These are phyloP conservation scores for Molossus alvarezi DNA, from an alignment of 2,797 vertebrate species.

Conservation along the genomic window DNA sequence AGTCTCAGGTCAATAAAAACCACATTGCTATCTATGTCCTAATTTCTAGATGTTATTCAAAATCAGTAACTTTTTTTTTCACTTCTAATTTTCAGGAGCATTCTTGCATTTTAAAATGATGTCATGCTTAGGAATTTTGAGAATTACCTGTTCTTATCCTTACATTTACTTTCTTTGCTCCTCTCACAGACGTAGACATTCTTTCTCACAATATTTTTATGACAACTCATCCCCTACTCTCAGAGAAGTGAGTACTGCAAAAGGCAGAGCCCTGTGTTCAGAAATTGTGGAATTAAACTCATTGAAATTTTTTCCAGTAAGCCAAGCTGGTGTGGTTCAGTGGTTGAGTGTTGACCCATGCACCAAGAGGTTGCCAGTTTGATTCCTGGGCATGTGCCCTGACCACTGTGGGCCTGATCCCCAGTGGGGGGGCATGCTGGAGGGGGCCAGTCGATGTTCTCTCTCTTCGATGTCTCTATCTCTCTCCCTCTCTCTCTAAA, in stretches of 20 bases:
- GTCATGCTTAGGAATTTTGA: background rate
- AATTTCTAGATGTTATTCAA: slow-evolving; percentile 22
- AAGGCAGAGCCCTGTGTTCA: background rate
- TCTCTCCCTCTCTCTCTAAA: too few species aligned
- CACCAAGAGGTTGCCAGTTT: too few species aligned
- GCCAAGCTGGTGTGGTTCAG: too few species aligned
- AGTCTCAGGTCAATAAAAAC: slow-evolving; percentile 50
- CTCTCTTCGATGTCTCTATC: too few species aligned
- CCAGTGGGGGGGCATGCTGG: too few species aligned
- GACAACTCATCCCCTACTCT: background rate
- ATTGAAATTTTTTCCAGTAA: slow-evolving; percentile 14
- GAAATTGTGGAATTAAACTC: background rate
- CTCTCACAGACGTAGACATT: background rate
- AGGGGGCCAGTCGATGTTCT: too few species aligned
- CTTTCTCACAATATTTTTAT: background rate
- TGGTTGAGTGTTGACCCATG: too few species aligned
- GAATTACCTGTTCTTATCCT: background rate
- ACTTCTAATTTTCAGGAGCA: slow-evolving; percentile 37
- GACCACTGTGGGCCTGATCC: too few species aligned
- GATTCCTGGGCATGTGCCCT: too few species aligned
- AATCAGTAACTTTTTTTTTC: background rate
- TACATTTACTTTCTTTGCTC: background rate
- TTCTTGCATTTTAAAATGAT: slow-evolving; percentile 57
- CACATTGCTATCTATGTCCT: background rate
- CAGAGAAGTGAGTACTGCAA: background rate